A percentile compares a stretch with the other conserved stretches of the same genome.
phyloP scores from a whole-genome alignment of 1,140 invertebrate species.

The Atopsyche davidsoni region DNA sequence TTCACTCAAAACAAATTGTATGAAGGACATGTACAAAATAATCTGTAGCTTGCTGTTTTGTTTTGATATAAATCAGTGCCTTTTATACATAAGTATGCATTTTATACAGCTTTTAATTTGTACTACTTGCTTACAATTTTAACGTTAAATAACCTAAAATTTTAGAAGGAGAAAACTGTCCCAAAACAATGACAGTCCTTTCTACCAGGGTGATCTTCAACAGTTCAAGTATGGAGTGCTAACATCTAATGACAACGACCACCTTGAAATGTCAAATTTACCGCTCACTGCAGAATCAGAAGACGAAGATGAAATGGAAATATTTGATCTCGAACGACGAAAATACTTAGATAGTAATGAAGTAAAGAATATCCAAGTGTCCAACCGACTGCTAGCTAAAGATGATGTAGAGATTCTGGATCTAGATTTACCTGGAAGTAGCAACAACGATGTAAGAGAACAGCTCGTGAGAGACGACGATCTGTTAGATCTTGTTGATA shows the following conservation, averaged over 20 bases:
- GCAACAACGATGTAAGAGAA: background rate
- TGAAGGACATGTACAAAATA: no score
- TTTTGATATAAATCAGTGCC: no score
- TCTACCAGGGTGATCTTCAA: conserved; percentile 17
- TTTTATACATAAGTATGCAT: no score
- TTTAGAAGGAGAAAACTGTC: conserved; percentile 15
- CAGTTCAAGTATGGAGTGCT: conserved; percentile 29
- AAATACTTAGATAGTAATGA: conserved; percentile 16
- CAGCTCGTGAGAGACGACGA: background rate
- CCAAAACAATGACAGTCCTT: conserved; percentile 6
- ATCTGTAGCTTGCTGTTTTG: no score
- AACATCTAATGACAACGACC: conserved; percentile 22
- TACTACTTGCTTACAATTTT: no score
- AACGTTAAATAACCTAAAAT: no score
- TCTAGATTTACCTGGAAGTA: conserved; percentile 22
- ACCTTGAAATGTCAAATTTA: conserved; percentile 22
- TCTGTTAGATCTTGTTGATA: conserved; percentile 3
- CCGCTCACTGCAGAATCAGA: conserved; percentile 20
- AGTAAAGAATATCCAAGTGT: background rate
- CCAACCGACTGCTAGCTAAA: conserved; percentile 14
- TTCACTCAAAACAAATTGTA: no score
- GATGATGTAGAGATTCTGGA: conserved; percentile 27
- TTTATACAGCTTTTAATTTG: no score
- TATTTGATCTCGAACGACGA: conserved; percentile 25
- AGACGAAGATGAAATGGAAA: conserved; percentile 27